Evolutionary conservation across 1,140 invertebrate genomes (phyloP).

Genomic region (Mercenaria mercenaria): DNA sequence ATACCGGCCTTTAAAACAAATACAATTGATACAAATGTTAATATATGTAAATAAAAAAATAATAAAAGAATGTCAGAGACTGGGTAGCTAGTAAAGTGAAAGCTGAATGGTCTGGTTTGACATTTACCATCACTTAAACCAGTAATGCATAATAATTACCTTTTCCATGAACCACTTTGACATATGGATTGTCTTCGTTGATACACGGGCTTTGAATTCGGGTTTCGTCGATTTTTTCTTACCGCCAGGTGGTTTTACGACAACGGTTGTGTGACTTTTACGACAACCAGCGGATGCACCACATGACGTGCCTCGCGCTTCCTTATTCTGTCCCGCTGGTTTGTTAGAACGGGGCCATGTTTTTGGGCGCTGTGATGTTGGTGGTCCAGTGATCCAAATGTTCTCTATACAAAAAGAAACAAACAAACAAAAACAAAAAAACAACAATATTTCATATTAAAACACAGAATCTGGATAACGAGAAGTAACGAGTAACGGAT

Average conservation of each 20-base stretch:
- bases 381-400: constrained; percentile 22
- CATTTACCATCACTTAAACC: too few relatives aligned
- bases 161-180: constrained; percentile 56
- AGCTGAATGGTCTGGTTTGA: too few relatives aligned
- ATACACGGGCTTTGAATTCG: background rate
- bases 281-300: background rate
- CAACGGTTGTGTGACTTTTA: background rate
- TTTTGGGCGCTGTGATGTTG: constrained; percentile 41
- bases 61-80: too few relatives aligned
- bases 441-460: too few relatives aligned
- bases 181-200: constrained; percentile 7
- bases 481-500: too few relatives aligned
- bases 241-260: background rate
- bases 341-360: constrained; percentile 63
- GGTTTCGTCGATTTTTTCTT: background rate
- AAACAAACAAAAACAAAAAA: background rate
- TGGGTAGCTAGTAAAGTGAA: too few relatives aligned
- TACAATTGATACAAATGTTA: too few relatives aligned
- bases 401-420: background rate
- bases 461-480: too few relatives aligned
- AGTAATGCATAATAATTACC: too few relatives aligned
- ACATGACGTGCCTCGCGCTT: background rate
- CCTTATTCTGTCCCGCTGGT: background rate
- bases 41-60: too few relatives aligned
- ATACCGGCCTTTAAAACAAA: too few relatives aligned